phyloP scores from a whole-genome alignment of 2,797 vertebrate species.

The Sebastes jordani region DNA sequence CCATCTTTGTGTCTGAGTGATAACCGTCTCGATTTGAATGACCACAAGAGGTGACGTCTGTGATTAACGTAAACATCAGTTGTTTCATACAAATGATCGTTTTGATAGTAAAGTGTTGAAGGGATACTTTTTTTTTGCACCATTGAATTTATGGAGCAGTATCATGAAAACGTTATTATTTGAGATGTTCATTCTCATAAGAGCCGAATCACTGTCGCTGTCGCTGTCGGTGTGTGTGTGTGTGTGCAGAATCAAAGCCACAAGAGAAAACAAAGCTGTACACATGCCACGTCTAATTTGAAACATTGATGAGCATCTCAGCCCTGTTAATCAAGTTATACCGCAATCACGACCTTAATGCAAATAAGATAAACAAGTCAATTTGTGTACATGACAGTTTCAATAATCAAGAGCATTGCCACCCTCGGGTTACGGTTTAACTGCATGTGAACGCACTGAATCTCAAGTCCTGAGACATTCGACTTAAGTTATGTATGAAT shows the following conservation, averaged over 20 bases:
- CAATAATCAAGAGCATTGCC: constrained; percentile 13
- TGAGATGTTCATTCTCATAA: background rate
- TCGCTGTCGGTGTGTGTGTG: background rate
- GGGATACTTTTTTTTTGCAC: background rate
- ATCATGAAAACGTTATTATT: background rate
- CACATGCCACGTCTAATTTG: constrained; percentile 14
- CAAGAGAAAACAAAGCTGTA: background rate
- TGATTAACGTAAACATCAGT: background rate
- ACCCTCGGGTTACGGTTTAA: constrained; percentile 6
- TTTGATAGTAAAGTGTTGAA: background rate
- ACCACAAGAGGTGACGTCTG: background rate
- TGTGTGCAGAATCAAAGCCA: background rate
- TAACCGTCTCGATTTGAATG: background rate
- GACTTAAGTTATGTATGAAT: background rate
- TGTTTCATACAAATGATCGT: too few species aligned
- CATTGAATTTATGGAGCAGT: background rate
- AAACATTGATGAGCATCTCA: constrained; percentile 35
- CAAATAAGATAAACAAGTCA: constrained; percentile 44
- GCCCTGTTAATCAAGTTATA: constrained; percentile 42
- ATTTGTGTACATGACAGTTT: constrained; percentile 43
- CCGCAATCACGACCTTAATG: constrained; percentile 36
- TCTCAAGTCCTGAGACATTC: background rate
- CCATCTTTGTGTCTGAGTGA: background rate
- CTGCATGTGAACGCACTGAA: background rate
- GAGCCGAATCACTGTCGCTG: background rate